A percentile compares a stretch with the other conserved stretches of the same genome.
These are phyloP conservation scores for Tolypeutes matacus DNA, from an alignment of 2,797 vertebrate genomes.

Conservation along the genomic window DNA sequence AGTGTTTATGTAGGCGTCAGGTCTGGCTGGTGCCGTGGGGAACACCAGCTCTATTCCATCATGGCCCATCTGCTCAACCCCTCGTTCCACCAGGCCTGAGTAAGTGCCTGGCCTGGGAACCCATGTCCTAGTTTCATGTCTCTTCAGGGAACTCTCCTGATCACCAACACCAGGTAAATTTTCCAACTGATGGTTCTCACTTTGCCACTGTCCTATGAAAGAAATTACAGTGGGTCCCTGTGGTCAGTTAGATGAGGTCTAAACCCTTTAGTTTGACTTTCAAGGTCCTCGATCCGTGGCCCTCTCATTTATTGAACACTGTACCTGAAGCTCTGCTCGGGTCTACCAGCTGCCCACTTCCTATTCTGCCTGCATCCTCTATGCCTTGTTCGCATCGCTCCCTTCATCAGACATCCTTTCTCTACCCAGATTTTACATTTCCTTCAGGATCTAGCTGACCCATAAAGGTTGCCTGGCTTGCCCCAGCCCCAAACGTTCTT, in stretches of 20 bases:
- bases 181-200: neutral
- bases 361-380: neutral
- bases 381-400: neutral
- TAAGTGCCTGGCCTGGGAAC: neutral
- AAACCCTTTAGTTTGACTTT: neutral
- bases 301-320: neutral
- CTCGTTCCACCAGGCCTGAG: neutral
- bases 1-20: neutral
- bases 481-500: neutral
- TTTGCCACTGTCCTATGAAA: neutral
- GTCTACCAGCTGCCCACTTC: neutral
- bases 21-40: neutral
- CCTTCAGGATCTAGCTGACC: neutral
- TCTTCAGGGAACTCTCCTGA: neutral
- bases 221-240: neutral
- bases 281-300: neutral
- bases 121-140: neutral
- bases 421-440: neutral
- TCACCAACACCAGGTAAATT: neutral
- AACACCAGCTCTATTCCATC: neutral
- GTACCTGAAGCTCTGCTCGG: fast-evolving
- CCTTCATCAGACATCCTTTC: neutral
- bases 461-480: neutral
- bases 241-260: neutral
- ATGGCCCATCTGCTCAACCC: neutral